Evolutionary conservation across 1,140 invertebrate genomes (phyloP).

Genomic region (Monomorium pharaonis): DNA sequence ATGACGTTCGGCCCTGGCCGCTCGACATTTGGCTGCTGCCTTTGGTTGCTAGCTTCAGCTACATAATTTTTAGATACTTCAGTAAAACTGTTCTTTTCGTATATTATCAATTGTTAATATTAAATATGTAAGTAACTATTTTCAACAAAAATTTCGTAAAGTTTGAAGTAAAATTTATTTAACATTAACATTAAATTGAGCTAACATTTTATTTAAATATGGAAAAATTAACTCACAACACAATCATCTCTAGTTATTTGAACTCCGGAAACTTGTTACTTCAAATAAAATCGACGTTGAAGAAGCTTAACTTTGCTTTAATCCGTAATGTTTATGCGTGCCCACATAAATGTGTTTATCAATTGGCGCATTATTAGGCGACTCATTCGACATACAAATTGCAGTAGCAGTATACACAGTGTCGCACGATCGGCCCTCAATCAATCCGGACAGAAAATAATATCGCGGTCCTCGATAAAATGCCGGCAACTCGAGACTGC

Average conservation of each 20-base stretch:
- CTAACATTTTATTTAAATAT: background rate
- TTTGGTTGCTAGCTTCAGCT: no score
- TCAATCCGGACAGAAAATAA: conserved; percentile 49
- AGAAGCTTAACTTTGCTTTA: background rate
- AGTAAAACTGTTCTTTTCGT: no score
- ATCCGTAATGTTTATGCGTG: background rate
- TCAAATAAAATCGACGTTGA: background rate
- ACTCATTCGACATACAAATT: conserved; percentile 10
- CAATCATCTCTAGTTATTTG: background rate
- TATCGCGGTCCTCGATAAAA: conserved; percentile 26
- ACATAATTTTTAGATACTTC: no score
- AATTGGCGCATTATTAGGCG: background rate
- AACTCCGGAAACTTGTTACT: background rate
- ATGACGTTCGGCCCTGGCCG: no score
- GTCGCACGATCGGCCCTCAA: background rate
- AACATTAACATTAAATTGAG: background rate
- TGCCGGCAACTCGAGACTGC: conserved; percentile 62
- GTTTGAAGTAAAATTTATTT: background rate
- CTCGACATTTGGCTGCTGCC: no score
- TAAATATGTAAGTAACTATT: background rate
- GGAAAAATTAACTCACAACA: background rate
- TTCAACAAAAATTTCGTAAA: background rate
- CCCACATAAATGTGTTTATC: background rate
- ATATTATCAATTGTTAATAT: background rate
- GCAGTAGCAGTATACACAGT: conserved; percentile 10